A percentile compares a stretch with the other conserved stretches of the same genome.
These are phyloP conservation scores for Tricholaema leucomelas DNA, from an alignment of 2,113 vertebrate species.

Conservation along the genomic window DNA sequence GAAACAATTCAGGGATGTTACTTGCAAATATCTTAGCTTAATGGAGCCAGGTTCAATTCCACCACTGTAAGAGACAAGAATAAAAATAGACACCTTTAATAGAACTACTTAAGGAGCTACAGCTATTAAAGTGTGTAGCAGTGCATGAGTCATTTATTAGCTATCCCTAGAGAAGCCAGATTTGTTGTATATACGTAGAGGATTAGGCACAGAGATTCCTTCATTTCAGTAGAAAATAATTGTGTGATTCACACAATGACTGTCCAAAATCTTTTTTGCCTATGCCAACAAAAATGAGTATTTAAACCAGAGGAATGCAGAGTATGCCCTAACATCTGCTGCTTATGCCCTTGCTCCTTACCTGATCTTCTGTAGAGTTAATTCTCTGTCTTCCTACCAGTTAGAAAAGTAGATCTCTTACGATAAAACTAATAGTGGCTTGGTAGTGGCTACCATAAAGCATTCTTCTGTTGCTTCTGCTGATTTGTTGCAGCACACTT, in stretches of 20 bases:
- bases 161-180: not conserved
- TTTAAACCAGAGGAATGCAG: not conserved
- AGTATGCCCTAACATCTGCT: not conserved
- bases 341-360: not conserved
- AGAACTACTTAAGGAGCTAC: not conserved
- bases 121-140: not conserved
- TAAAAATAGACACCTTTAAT: slow-evolving; percentile 3
- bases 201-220: not conserved
- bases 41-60: not conserved
- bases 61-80: not conserved
- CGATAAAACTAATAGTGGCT: not conserved
- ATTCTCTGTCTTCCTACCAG: not conserved
- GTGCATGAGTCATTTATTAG: not conserved
- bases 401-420: not conserved
- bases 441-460: not conserved
- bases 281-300: not conserved
- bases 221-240: not conserved
- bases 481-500: not conserved
- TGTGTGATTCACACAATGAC: not conserved
- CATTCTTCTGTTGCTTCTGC: not conserved
- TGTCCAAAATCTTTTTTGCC: not conserved
- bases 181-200: not conserved
- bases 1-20: not conserved
- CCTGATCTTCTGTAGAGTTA: not conserved
- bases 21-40: not conserved